A percentile compares a stretch with the other conserved stretches of the same genome.
Conservation (phyloP, 2,797 vertebrate species). For the Oreochromis grahami region DNA sequence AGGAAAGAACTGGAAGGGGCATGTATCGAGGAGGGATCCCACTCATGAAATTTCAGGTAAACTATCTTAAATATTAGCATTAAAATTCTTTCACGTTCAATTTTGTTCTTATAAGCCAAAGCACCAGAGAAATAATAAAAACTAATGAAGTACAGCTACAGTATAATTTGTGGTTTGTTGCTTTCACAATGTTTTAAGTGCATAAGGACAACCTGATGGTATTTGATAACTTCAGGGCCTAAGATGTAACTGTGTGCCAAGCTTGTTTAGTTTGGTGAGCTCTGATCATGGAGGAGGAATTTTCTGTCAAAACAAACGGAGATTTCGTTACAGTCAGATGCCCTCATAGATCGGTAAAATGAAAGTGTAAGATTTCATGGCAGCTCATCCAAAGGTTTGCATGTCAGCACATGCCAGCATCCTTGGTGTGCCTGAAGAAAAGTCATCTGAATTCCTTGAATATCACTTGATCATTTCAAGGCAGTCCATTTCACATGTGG, state of each 20-base stretch:
- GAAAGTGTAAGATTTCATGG: background rate
- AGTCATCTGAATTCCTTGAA: background rate
- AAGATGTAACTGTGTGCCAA: background rate
- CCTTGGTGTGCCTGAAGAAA: background rate
- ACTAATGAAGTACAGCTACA: background rate
- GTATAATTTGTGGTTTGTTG: background rate
- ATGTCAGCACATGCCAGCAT: background rate
- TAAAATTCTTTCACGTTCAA: background rate
- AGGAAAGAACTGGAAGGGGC: background rate
- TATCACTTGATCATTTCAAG: background rate
- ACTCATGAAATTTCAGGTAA: background rate
- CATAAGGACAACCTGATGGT: background rate
- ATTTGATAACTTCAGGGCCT: background rate
- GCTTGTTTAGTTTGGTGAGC: background rate
- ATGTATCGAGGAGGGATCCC: background rate
- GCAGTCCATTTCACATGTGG: background rate
- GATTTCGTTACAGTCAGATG: background rate
- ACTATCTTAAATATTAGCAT: background rate
- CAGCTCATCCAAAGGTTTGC: background rate
- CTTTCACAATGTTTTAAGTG: background rate
- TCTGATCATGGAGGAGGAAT: background rate
- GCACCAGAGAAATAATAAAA: background rate
- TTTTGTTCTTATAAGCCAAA: background rate
- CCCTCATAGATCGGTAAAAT: background rate
- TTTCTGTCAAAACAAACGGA: background rate